Percentiles rank a stretch among this genome's conserved stretches.
Conservation (phyloP, 2,888 invertebrate species). For the Anarsia innoxiella region DNA sequence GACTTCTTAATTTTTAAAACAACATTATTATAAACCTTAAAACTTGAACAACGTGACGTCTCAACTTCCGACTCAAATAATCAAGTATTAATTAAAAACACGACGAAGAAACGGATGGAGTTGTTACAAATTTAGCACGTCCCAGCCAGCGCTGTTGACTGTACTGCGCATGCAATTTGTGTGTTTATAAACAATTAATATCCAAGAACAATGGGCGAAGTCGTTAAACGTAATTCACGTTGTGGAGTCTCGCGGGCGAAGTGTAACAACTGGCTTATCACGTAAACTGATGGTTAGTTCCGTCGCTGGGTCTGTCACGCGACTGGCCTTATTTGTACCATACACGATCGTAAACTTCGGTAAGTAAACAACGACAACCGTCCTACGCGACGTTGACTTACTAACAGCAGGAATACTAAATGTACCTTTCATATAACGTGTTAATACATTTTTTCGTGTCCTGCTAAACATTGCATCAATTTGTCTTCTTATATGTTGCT, state of each 20-base stretch:
- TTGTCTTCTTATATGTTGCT: too few species aligned
- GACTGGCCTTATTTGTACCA: background rate
- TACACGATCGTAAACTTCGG: too few species aligned
- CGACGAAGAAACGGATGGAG: constrained; percentile 2
- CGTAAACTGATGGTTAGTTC: constrained; percentile 37
- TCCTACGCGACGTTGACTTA: too few species aligned
- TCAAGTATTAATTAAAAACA: background rate
- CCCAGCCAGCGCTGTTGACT: constrained; percentile 21
- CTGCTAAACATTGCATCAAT: too few species aligned
- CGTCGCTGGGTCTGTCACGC: constrained; percentile 22
- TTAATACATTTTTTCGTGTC: too few species aligned
- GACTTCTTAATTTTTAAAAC: too few species aligned
- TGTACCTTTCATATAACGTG: too few species aligned
- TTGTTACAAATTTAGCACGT: background rate
- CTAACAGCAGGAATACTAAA: too few species aligned
- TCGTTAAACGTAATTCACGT: constrained; percentile 38
- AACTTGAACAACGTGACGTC: too few species aligned
- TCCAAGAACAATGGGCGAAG: constrained; percentile 36
- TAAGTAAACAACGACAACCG: too few species aligned
- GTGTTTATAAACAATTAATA: constrained; percentile 34
- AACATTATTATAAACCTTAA: too few species aligned
- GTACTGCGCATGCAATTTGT: constrained; percentile 29
- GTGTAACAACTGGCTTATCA: constrained; percentile 35
- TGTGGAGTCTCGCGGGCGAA: constrained; percentile 29
- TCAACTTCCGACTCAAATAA: background rate